Conservation (phyloP, 2,797 vertebrate genomes). For the Morelia viridis region DNA sequence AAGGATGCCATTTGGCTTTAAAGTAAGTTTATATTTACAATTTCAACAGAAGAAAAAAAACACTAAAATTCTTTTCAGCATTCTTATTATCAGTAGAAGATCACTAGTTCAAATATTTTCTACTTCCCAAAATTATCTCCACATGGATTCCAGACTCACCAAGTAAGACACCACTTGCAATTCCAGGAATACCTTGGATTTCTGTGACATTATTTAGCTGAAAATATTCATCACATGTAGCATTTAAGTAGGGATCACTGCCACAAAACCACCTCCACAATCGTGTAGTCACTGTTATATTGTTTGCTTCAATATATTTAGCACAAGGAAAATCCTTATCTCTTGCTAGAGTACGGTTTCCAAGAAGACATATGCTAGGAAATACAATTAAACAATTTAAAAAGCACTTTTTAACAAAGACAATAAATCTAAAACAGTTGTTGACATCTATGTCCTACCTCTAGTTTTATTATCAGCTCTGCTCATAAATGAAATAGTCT, state of each 20-base stretch:
- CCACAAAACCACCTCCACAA: constrained; percentile 89
- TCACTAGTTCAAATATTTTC: neutral
- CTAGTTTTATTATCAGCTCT: neutral
- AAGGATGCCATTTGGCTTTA: neutral
- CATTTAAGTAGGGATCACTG: constrained; percentile 68
- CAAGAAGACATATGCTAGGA: constrained; percentile 88
- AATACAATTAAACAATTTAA: neutral
- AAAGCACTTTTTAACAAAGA: neutral
- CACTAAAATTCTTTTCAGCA: neutral
- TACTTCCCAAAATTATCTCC: neutral
- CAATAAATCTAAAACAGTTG: neutral
- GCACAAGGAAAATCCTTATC: constrained; percentile 80
- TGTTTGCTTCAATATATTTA: constrained; percentile 76
- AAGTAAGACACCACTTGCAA: constrained; percentile 83
- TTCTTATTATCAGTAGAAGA: neutral
- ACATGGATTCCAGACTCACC: constrained; percentile 71
- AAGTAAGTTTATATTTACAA: neutral
- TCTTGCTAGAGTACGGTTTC: constrained; percentile 89
- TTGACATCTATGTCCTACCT: neutral
- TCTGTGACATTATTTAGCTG: constrained; percentile 81
- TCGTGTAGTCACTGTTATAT: constrained; percentile 76
- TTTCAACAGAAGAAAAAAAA: neutral
- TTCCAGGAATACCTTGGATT: constrained; percentile 91
- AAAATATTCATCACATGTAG: constrained; percentile 87
- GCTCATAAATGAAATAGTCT: neutral